Evolutionary conservation across 2,888 invertebrate species (phyloP), one percentile per base, ranked within the genome.

Genomic region (Chromoteleia sp.): DNA sequence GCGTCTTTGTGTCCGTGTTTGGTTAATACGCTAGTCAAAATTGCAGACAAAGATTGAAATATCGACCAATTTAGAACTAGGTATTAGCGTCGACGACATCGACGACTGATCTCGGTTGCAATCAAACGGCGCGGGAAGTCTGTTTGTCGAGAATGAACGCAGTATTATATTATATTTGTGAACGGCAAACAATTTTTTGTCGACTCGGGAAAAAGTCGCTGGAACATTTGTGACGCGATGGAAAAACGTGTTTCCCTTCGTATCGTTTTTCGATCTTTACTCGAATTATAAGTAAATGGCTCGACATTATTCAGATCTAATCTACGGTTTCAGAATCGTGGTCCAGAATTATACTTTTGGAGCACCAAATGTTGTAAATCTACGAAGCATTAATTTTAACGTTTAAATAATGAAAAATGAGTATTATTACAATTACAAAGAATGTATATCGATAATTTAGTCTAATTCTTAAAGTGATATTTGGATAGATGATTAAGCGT

Each of bases 51-150:
- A 79, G 48, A 67, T 73, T 58, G 48, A 67, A 73, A 73, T 58
- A 19, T 56, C 70, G 68, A 45, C 67, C 59, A 61, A 77, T 77
- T 76, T 68, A 59, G 10, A 76, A 68, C 52, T 76, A 77, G 76
- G 48, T 77, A 70, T 70, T 77, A 70, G 39, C 76, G 58, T 29
- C 48, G 8, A 2, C 21, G 30, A 48, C 58, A 48, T 56, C 29
- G 14, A 10, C 19, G 33, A 41, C n/a, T 61, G n/a, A 61, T 71
- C 48, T 71, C 30, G 29, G 43, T 50, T 50, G 41, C 61, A 33
- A 59, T 71, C 71, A 30, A 45, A 21, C 48, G 14, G 21, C 39
- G 10, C 10, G 25, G 54, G 25, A 4, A 39, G 10, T 33, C 10
- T 73, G 58, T 73, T 61, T 61, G 33, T 43, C 36, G 0, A 19